Percentiles rank a stretch among this genome's conserved stretches.
Conservation (phyloP, 2,113 vertebrate species). For the Poecile atricapillus region DNA sequence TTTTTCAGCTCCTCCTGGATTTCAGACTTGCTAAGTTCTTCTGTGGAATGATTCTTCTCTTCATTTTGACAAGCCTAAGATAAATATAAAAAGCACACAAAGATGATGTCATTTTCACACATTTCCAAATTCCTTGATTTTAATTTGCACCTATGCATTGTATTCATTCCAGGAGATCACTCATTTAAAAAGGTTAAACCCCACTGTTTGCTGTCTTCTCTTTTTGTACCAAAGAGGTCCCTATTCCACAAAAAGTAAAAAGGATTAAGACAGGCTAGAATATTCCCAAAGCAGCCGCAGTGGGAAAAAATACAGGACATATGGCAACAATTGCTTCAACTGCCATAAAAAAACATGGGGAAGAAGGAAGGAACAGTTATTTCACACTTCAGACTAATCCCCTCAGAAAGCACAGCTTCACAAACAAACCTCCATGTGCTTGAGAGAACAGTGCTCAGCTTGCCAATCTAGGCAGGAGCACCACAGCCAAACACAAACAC, state of each 20-base stretch:
- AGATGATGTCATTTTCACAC: not conserved
- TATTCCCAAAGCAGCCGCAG: not conserved
- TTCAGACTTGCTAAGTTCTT: slow-evolving; percentile 51
- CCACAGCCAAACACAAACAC: not conserved
- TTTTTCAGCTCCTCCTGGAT: slow-evolving; percentile 70
- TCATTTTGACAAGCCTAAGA: slow-evolving; percentile 63
- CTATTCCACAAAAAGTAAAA: not conserved
- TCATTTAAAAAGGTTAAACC: not conserved
- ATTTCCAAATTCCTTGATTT: not conserved
- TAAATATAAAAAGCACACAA: slow-evolving; percentile 1
- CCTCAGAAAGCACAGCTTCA: not conserved
- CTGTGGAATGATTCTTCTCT: slow-evolving; percentile 60
- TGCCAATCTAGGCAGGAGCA: not conserved
- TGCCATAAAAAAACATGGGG: not conserved
- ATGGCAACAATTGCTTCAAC: not conserved
- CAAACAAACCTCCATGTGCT: not conserved
- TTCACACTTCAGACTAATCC: not conserved
- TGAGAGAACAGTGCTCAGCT: not conserved
- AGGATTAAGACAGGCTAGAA: not conserved
- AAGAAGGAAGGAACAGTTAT: not conserved
- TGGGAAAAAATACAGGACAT: not conserved
- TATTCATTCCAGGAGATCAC: not conserved
- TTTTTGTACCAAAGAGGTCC: not conserved
- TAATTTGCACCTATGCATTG: not conserved
- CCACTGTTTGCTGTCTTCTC: not conserved